These are phyloP conservation scores for Habroteleia sp. DNA, from an alignment of 2,888 invertebrate species.

Conservation along the genomic window DNA sequence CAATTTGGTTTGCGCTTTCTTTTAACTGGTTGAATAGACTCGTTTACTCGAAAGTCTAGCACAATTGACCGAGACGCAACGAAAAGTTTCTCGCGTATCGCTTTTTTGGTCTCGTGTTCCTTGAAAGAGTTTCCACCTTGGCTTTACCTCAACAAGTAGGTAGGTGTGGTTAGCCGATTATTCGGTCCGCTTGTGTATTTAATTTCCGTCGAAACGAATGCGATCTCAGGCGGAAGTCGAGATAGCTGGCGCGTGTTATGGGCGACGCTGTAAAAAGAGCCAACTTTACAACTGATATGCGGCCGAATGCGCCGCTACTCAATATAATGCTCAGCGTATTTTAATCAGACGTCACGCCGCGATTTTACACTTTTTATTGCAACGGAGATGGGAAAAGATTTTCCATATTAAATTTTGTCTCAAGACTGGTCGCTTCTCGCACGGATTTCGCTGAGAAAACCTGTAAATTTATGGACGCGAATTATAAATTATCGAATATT, in stretches of 20 bases:
- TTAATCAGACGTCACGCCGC: constrained; percentile 31
- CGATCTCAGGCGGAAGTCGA: constrained; percentile 68
- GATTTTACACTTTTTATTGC: constrained; percentile 2
- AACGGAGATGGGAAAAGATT: constrained; percentile 12
- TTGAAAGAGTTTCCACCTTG: constrained; percentile 68
- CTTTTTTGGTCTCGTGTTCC: constrained; percentile 6
- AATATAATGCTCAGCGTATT: constrained; percentile 18
- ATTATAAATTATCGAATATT: too few relatives aligned
- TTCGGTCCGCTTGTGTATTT: constrained; percentile 72
- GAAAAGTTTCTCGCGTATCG: constrained; percentile 22
- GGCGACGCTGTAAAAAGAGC: constrained; percentile 56
- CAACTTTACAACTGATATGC: constrained; percentile 66
- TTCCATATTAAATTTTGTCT: constrained; percentile 14
- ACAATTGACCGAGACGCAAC: constrained; percentile 38
- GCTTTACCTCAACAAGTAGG: constrained; percentile 74
- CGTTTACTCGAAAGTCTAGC: constrained; percentile 8
- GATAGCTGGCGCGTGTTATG: constrained; percentile 55
- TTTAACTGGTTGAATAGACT: constrained; percentile 13
- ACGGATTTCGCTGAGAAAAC: constrained; percentile 1
- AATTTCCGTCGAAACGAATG: constrained; percentile 77
- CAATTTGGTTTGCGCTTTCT: constrained; percentile 20
- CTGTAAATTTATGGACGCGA: background rate
- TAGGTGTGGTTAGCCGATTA: constrained; percentile 70
- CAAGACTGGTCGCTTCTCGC: background rate
- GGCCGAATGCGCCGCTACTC: constrained; percentile 6